These are phyloP conservation scores for Diarsia dahlii DNA, from an alignment of 2,888 invertebrate species.

Conservation along the genomic window DNA sequence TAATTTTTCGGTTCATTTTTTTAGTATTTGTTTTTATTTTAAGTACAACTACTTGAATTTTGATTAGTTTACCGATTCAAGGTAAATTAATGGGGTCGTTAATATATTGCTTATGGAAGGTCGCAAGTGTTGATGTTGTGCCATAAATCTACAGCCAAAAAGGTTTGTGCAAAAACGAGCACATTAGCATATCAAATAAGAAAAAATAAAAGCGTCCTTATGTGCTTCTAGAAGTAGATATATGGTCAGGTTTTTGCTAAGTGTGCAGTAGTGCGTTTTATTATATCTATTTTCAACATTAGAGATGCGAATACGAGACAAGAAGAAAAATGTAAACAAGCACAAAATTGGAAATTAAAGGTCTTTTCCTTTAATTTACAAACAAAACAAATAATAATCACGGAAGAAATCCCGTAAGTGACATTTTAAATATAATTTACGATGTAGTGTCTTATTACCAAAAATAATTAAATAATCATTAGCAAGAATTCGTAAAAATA, in stretches of 20 bases:
- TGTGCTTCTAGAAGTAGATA: not conserved
- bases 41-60: conserved; percentile 64
- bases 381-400: too few species aligned
- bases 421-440: too few species aligned
- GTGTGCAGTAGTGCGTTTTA: not conserved
- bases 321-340: too few species aligned
- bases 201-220: not conserved
- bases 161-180: conserved; percentile 9
- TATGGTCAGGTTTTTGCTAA: not conserved
- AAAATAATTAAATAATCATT: too few species aligned
- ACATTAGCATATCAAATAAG: conserved; percentile 1
- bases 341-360: too few species aligned
- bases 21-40: conserved; percentile 72
- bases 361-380: too few species aligned
- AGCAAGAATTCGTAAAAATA: too few species aligned
- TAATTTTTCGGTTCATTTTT: conserved; percentile 69
- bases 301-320: not conserved
- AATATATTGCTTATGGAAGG: conserved; percentile 40
- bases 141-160: conserved; percentile 39
- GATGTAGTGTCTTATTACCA: too few species aligned
- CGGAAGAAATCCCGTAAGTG: too few species aligned
- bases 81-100: conserved; percentile 52
- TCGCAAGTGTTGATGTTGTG: conserved; percentile 13
- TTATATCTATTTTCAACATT: not conserved
- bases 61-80: conserved; percentile 55